Evolutionary conservation across 37 sponge, comb jelly and placozoan species (phyloP).

Genomic region (Mnemiopsis leidyi): DNA sequence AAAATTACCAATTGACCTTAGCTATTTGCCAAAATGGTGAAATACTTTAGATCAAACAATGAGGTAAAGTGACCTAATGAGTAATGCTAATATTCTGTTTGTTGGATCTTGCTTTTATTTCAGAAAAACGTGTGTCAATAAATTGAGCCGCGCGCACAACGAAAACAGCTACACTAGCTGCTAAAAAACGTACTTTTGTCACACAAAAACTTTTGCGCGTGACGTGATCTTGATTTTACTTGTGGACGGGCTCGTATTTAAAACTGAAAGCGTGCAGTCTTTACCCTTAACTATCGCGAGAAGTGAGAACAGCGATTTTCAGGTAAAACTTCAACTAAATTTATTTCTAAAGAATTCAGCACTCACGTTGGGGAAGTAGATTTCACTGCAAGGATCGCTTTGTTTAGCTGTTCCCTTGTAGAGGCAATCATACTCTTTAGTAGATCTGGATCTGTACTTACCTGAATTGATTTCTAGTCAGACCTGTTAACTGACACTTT

Average conservation of each 20-base stretch:
- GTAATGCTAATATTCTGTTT: neutral
- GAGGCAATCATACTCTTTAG: neutral
- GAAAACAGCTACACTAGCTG: neutral
- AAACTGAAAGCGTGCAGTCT: neutral
- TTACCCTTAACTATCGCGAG: too few relatives aligned
- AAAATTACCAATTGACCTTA: neutral
- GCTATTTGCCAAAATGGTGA: too few relatives aligned
- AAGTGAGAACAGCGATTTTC: too few relatives aligned
- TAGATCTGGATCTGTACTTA: slow-evolving; percentile 35
- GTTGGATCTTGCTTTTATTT: neutral
- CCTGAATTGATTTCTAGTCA: too few relatives aligned
- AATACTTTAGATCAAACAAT: neutral
- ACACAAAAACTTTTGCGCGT: neutral
- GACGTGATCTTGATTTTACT: neutral
- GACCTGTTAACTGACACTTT: too few relatives aligned
- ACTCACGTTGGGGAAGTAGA: slow-evolving; percentile 14
- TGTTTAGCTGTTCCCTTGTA: slow-evolving; percentile 17
- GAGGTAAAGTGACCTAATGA: neutral
- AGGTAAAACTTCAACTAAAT: neutral
- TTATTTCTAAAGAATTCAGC: neutral
- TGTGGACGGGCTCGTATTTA: neutral
- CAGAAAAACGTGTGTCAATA: neutral
- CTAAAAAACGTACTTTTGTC: neutral
- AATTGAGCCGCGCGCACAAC: neutral
- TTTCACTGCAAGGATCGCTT: neutral